Conservation (phyloP, 2,797 vertebrate species). For the Arctocebus calabarensis region DNA sequence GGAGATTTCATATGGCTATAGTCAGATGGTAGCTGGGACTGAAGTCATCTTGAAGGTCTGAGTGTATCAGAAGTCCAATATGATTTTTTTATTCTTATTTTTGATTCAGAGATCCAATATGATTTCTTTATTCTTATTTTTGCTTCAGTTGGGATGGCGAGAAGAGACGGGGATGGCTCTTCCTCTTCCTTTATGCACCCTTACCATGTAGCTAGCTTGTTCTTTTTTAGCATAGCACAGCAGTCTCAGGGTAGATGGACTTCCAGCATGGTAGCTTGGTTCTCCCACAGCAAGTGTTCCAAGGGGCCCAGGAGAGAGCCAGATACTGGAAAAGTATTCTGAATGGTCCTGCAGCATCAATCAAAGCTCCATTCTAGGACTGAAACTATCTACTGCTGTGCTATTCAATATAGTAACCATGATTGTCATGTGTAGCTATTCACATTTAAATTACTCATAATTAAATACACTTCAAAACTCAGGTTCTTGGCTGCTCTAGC, state of each 20-base stretch:
- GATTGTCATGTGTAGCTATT: background rate
- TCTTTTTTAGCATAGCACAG: background rate
- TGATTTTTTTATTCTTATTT: slow-evolving; percentile 6
- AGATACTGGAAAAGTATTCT: background rate
- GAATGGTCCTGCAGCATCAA: background rate
- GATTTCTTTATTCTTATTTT: slow-evolving; percentile 17
- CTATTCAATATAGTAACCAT: background rate
- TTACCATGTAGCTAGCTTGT: background rate
- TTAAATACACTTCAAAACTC: background rate
- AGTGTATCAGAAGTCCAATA: background rate
- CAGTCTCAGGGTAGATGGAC: background rate
- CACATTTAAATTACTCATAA: background rate
- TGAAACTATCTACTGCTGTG: background rate
- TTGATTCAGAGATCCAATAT: background rate
- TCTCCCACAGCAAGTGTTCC: background rate
- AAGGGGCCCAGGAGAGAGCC: background rate
- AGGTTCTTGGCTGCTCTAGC: background rate
- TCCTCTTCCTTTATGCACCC: too few species aligned
- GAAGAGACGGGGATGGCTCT: background rate
- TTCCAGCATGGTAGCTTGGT: background rate
- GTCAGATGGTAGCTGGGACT: background rate
- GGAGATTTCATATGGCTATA: background rate
- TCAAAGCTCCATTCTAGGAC: background rate
- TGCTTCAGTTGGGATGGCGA: background rate
- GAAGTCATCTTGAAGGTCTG: background rate